These are phyloP conservation scores for Mandrillus leucophaeus DNA, from an alignment of 2,113 vertebrate species.

Conservation along the genomic window DNA sequence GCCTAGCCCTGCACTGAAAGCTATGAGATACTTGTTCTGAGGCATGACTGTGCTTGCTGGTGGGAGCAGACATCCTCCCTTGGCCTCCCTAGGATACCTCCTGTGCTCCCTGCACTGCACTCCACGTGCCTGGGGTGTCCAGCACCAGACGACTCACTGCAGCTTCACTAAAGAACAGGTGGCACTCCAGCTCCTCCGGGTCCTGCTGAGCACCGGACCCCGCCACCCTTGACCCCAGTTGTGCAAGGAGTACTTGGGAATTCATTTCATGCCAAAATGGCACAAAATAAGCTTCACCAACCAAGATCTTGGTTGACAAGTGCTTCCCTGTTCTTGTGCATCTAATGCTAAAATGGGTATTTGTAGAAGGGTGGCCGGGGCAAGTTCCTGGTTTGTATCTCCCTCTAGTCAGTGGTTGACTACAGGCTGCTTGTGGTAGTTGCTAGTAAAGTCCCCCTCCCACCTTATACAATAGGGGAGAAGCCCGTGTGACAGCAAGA, in stretches of 20 bases:
- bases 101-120: too few relatives aligned
- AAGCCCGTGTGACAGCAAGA: background rate
- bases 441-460: accelerated
- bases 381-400: background rate
- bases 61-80: background rate
- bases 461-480: background rate
- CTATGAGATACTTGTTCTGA: conserved; percentile 29
- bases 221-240: background rate
- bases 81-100: background rate
- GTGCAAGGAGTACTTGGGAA: background rate
- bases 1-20: conserved; percentile 45
- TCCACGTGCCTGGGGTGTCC: background rate
- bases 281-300: background rate
- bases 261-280: background rate
- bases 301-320: background rate
- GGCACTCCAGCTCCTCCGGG: accelerated
- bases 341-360: background rate
- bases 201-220: background rate
- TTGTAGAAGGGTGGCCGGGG: background rate
- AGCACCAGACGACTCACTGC: accelerated
- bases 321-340: background rate
- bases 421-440: background rate
- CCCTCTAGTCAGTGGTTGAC: background rate
- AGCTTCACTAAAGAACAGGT: background rate
- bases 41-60: conserved; percentile 74